Evolutionary conservation across 2,797 vertebrate species (phyloP), one percentile per base, ranked within the genome.

Genomic region (Melanotaenia maccullochi): DNA sequence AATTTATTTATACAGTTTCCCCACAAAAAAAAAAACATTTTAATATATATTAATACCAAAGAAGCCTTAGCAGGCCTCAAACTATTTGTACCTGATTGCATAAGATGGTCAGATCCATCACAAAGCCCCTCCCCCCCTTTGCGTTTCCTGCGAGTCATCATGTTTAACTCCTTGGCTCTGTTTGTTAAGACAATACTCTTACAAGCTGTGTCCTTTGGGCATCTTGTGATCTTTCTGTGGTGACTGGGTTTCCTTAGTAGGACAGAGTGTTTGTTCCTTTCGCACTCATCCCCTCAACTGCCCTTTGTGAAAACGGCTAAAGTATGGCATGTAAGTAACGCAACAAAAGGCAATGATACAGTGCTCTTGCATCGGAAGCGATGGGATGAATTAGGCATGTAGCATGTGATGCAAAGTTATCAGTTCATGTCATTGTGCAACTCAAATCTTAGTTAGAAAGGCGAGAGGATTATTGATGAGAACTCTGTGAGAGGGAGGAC

Each of bases 171-270:
- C 33, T 20, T 12, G 24, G 42, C 58, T 47, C 35, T 72, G 1
- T 73, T 81, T 71, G 25, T 40, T 68, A 51, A 59, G 18, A 59
- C 20, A 49, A 68, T 40, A 35, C 65, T 55, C 59, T 22, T 9
- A 11, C 35, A 49, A 62, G 28, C 67, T 25, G 47, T 58, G 18
- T 78, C 75, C 72, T 78, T 40, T n/a, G 4, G 68, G 76, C 67
- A 24, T 88, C 89, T 88, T 92, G 85, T 90, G 90, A 90, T 92
- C 81, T 52, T 11, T 75, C 65, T 30, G 71, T 42, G 85, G 79
- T 86, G 14, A 5, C 36, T 5, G 42, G 30, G 9, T 82, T 72
- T 70, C 12, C 72, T 62, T 7, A n/a, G 44, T 65, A 71, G 85
- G 63, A 85, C 87, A 89, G 47, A 79, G 38, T 83, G 82, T 90